Evolutionary conservation across 2,888 invertebrate genomes (phyloP), one percentile per base, ranked within the genome.

Genomic region (Luperina testacea): DNA sequence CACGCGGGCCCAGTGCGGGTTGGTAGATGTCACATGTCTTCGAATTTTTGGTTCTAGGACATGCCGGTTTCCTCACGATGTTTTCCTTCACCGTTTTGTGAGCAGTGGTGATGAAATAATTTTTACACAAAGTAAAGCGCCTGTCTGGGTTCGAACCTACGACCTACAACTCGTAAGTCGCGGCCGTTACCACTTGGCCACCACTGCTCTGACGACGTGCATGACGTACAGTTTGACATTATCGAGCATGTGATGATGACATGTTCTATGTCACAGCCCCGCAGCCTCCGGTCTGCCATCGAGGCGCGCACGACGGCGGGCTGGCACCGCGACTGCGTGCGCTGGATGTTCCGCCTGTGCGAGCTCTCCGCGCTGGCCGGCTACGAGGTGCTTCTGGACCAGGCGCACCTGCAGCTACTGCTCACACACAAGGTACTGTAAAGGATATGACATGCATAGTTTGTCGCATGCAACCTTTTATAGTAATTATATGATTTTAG

Each of bases 251-350:
- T 27, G 48, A 32, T 32, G 69, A 32, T 24, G 32, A 5, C 2
- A 6, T 27, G 38, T 38, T 17, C 1, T 38, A 24, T 48, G 5
- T 27, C 59, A 5, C 53, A 94, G 93, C 91, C 93, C 0, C 92
- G 93, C 1, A 38, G 70, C 1, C 48, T 71, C 13, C 80, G 85
- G 82, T 32, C 69, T 53, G 6, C 45, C 5, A 48, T 38, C 7
- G 82, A 77, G 75, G 0, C 32, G 72, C 81, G 81, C 27, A 15
- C 42, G 32, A 8, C 59, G 8, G 76, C 88, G n/a, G 86, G 93
- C 15, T 96, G 96, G 96, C 92, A 92, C 27, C 94, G 95, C 61
- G 95, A 96, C 92, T 93, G 94, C 91, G 96, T 96, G 84, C 95
- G 96, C 74, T 96, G 96, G 96, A 63, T 86, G 27, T 95, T 96